Percentiles rank a stretch among this genome's conserved stretches.
Conservation (phyloP, 2,888 invertebrate species). For the Cecidostiba fungosa region DNA sequence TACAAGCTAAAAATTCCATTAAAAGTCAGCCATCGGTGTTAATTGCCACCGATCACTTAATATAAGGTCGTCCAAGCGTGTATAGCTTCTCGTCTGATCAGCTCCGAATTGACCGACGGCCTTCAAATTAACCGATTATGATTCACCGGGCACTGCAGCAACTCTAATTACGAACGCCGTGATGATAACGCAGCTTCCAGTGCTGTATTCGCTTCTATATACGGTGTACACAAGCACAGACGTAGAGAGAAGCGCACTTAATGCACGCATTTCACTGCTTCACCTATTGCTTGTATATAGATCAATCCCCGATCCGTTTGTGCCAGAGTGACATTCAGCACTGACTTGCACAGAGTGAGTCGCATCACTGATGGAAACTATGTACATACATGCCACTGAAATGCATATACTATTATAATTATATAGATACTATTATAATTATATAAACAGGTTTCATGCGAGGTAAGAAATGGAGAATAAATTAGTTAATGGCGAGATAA, state of each 20-base stretch:
- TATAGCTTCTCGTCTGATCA: background rate
- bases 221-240: background rate
- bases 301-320: background rate
- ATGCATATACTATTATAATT: too few relatives aligned
- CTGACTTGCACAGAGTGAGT: background rate
- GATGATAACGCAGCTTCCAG: background rate
- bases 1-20: too few relatives aligned
- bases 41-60: background rate
- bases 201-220: background rate
- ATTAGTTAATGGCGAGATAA: too few relatives aligned
- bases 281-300: background rate
- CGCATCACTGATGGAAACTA: too few relatives aligned
- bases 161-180: slow-evolving; percentile 7
- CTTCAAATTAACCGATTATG: slow-evolving; percentile 18
- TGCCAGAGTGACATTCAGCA: background rate
- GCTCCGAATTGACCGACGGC: background rate
- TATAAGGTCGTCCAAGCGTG: background rate
- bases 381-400: too few relatives aligned
- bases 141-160: background rate
- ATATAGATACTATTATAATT: too few relatives aligned
- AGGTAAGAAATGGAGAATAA: too few relatives aligned
- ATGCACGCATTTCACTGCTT: background rate
- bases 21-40: background rate
- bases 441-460: too few relatives aligned
- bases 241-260: background rate